phyloP scores from a whole-genome alignment of 2,113 vertebrate genomes.

The Hydropotes inermis region DNA sequence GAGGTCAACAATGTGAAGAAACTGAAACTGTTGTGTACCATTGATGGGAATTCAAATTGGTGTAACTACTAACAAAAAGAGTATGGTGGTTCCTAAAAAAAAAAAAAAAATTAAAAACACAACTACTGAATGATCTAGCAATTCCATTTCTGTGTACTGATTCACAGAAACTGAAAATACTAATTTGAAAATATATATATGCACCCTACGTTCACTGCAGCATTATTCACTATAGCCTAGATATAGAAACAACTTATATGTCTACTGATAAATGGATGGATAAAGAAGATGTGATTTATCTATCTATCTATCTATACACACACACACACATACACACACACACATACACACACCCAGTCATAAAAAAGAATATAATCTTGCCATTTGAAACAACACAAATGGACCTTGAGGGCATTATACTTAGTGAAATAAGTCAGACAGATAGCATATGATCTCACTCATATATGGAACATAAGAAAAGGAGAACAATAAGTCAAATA shows the following conservation, averaged over 20 bases:
- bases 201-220: background rate
- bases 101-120: background rate
- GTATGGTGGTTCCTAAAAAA: background rate
- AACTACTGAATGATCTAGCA: background rate
- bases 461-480: background rate
- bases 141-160: background rate
- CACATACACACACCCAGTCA: background rate
- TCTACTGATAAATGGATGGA: background rate
- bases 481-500: background rate
- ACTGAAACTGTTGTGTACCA: background rate
- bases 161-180: background rate
- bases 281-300: background rate
- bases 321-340: background rate
- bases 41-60: background rate
- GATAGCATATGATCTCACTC: background rate
- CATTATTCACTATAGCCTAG: background rate
- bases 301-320: background rate
- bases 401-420: background rate
- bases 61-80: background rate
- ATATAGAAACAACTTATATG: background rate
- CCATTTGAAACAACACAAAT: background rate
- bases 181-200: background rate
- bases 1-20: background rate
- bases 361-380: background rate
- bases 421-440: background rate